phyloP scores from a whole-genome alignment of 2,797 vertebrate species.

The Dryobates pubescens region DNA sequence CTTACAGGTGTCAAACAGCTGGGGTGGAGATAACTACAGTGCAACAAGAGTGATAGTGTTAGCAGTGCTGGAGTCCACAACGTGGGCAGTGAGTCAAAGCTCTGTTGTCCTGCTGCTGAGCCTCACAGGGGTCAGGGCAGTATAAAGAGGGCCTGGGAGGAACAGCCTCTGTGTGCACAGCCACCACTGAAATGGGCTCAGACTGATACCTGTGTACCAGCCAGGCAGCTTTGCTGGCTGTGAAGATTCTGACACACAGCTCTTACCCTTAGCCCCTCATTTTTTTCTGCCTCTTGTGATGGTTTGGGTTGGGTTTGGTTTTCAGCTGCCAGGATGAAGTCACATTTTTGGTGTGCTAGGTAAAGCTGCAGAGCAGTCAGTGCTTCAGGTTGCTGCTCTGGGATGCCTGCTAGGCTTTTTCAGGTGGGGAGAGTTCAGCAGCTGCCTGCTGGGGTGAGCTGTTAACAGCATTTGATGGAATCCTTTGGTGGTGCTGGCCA shows the following conservation, averaged over 20 bases:
- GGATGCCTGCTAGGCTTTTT: neutral
- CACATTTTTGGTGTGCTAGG: neutral
- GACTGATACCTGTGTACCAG: neutral
- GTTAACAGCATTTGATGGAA: neutral
- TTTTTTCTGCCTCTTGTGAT: neutral
- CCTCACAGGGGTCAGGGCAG: neutral
- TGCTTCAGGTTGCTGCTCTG: neutral
- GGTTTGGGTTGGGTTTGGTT: neutral
- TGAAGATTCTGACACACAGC: neutral
- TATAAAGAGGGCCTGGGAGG: no score
- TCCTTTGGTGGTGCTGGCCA: neutral
- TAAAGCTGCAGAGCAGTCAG: neutral
- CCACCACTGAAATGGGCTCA: neutral
- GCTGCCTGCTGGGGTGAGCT: neutral
- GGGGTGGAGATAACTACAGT: neutral
- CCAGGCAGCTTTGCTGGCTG: neutral
- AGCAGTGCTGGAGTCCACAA: neutral
- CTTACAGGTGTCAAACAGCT: neutral
- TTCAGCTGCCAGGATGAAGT: neutral
- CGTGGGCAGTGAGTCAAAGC: neutral
- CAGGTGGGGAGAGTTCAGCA: neutral
- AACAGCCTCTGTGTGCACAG: rapidly evolving
- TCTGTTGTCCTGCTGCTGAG: neutral
- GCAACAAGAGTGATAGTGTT: neutral
- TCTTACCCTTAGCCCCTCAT: neutral